phyloP scores from a whole-genome alignment of 37 sponge, comb jelly and placozoan genomes.

The Trichoplax adhaerens region DNA sequence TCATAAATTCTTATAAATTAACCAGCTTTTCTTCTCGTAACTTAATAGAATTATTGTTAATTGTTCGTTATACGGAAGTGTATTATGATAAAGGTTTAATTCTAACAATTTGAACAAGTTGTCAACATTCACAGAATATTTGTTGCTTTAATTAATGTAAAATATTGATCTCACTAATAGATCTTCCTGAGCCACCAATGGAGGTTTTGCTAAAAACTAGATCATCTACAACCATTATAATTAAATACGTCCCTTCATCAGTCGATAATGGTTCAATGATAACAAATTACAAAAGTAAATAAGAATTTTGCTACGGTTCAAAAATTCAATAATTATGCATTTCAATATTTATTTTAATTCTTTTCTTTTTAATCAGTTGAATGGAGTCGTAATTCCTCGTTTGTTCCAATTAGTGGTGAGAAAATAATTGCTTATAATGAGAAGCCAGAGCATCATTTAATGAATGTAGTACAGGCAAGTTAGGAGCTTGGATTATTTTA shows the following conservation, averaged over 20 bases:
- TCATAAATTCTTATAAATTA: no score
- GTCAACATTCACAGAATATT: no score
- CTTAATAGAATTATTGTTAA: no score
- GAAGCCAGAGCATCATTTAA: conserved; percentile 38
- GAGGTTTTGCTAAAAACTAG: conserved; percentile 29
- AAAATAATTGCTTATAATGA: conserved; percentile 38
- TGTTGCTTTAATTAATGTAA: no score
- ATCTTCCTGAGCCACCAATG: conserved; percentile 31
- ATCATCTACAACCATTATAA: conserved; percentile 29
- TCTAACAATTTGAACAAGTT: no score
- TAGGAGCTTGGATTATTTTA: background rate
- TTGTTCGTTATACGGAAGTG: no score
- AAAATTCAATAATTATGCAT: background rate
- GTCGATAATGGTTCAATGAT: conserved; percentile 23
- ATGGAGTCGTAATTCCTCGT: conserved; percentile 41
- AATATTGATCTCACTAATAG: background rate
- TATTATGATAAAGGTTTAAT: no score
- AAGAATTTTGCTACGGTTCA: background rate
- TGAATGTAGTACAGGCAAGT: conserved; percentile 43
- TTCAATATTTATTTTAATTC: background rate
- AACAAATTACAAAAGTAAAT: conserved; percentile 57
- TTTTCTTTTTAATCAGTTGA: conserved; percentile 32
- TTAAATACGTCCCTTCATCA: conserved; percentile 32
- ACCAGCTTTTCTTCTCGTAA: no score
- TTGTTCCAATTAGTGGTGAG: conserved; percentile 25